Evolutionary conservation across 2,888 invertebrate genomes (phyloP).

Genomic region (Cactoblastis cactorum): DNA sequence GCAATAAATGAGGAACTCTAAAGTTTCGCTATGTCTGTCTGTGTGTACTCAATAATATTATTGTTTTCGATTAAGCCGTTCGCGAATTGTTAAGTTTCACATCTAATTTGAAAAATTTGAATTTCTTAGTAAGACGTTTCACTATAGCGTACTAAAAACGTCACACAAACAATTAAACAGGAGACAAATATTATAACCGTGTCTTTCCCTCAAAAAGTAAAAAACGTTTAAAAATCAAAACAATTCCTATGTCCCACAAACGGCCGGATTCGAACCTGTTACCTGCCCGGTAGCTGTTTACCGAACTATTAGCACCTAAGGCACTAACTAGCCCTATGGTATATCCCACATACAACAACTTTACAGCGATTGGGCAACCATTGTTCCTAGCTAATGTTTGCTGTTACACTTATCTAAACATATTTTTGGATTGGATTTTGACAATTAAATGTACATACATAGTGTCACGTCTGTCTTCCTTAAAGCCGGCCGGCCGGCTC

Average conservation of each 20-base stretch:
- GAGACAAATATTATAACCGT: too few species aligned
- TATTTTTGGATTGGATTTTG: not conserved
- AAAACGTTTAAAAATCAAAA: not conserved
- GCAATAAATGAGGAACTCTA: too few species aligned
- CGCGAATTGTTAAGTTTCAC: too few species aligned
- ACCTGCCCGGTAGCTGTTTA: conserved; percentile 11
- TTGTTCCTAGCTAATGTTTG: conserved; percentile 9
- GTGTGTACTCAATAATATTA: too few species aligned
- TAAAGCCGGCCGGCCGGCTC: too few species aligned
- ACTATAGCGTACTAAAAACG: too few species aligned
- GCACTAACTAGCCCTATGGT: not conserved
- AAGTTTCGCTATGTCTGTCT: too few species aligned
- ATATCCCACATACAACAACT: conserved; percentile 12
- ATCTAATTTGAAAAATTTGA: too few species aligned
- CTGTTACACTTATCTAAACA: conserved; percentile 1
- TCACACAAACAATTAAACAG: too few species aligned
- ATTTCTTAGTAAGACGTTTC: too few species aligned
- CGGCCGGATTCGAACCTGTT: not conserved
- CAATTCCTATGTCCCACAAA: not conserved
- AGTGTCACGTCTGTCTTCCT: too few species aligned
- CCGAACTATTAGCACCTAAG: conserved; percentile 7
- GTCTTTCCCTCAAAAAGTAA: not conserved
- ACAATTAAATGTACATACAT: not conserved
- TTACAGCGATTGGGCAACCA: not conserved
- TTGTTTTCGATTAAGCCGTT: too few species aligned